These are phyloP conservation scores for Erpornis zantholeuca DNA, from an alignment of 2,113 vertebrate species.

Conservation along the genomic window DNA sequence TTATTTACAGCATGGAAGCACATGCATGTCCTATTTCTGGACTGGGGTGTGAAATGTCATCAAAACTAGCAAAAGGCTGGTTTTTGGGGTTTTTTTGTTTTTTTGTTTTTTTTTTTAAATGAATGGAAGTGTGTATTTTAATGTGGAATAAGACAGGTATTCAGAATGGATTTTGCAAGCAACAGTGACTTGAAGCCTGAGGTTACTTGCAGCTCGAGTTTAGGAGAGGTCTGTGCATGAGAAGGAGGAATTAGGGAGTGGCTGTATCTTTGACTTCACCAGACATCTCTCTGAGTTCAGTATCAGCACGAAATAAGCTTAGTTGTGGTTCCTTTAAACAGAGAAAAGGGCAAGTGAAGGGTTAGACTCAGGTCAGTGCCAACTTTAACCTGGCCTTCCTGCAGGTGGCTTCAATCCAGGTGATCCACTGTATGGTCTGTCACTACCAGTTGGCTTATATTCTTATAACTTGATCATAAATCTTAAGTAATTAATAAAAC, in stretches of 20 bases:
- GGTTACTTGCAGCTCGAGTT: neutral
- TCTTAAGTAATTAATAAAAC: neutral
- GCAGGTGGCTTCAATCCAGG: neutral
- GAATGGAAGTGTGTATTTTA: neutral
- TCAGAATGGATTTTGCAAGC: neutral
- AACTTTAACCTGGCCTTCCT: neutral
- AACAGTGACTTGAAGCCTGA: neutral
- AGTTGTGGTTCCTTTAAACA: neutral
- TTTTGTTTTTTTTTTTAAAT: neutral
- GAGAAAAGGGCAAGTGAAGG: neutral
- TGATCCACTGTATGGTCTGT: neutral
- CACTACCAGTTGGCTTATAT: neutral
- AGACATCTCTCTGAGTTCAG: rapidly evolving
- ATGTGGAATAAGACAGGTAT: neutral
- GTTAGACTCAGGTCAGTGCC: neutral
- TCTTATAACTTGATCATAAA: neutral
- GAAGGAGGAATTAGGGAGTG: neutral
- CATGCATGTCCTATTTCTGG: neutral
- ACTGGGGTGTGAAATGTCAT: neutral
- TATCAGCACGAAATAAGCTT: neutral
- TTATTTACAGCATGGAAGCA: neutral
- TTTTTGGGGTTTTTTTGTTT: too few species aligned
- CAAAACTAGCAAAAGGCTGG: neutral
- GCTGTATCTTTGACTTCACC: rapidly evolving
- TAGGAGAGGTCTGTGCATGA: neutral